These are phyloP conservation scores for Hippopotamus amphibius DNA, from an alignment of 2,113 vertebrate genomes.

Conservation along the genomic window DNA sequence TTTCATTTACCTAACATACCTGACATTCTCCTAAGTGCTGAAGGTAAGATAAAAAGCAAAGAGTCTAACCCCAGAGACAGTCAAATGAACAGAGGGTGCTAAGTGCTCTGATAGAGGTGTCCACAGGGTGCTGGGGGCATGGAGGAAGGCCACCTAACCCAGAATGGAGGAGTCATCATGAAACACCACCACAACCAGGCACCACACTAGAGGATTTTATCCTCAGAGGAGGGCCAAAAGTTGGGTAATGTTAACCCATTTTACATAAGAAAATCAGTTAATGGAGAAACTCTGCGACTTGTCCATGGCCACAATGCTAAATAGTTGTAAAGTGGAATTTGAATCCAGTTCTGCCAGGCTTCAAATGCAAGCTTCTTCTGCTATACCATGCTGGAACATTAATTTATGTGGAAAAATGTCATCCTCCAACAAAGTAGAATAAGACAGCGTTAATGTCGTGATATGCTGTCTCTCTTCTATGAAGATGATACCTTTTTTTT, in stretches of 20 bases:
- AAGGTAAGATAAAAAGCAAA: background rate
- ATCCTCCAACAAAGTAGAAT: background rate
- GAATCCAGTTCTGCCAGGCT: background rate
- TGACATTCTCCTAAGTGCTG: background rate
- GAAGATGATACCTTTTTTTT: background rate
- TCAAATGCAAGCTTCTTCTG: background rate
- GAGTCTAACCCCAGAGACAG: background rate
- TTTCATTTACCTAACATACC: background rate
- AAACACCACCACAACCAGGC: background rate
- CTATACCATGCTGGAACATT: background rate
- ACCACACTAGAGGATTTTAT: background rate
- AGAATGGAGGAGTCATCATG: background rate
- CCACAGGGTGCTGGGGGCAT: background rate
- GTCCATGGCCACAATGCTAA: background rate
- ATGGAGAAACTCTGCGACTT: background rate
- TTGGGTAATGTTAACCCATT: background rate
- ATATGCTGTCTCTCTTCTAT: background rate
- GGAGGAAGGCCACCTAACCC: background rate
- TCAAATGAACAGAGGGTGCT: background rate
- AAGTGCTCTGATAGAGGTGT: too few species aligned
- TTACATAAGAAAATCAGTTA: background rate
- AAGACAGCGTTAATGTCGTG: background rate
- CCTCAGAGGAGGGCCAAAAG: background rate
- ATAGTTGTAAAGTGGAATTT: background rate
- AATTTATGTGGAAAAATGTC: background rate